Percentiles rank a stretch among this genome's conserved stretches.
These are phyloP conservation scores for Salarias fasciatus DNA, from an alignment of 2,797 vertebrate genomes.

Conservation along the genomic window DNA sequence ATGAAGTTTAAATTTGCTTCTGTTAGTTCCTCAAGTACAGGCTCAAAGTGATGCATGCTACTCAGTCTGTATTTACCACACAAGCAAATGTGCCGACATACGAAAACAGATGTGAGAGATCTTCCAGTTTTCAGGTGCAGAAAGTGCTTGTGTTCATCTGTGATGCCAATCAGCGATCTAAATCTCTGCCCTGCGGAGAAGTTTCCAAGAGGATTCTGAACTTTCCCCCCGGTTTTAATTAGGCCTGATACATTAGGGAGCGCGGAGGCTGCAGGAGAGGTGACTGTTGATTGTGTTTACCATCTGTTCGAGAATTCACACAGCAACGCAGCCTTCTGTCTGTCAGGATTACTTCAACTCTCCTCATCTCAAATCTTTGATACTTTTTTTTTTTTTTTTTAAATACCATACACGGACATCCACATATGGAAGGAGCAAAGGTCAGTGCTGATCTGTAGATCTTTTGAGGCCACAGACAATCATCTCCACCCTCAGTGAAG, in stretches of 20 bases:
- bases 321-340: constrained; percentile 31
- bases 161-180: constrained; percentile 15
- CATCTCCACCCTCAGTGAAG: not conserved
- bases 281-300: constrained; percentile 27
- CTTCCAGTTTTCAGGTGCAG: no score
- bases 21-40: no score
- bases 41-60: no score
- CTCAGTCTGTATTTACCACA: no score
- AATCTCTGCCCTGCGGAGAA: constrained; percentile 11
- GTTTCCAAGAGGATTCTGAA: constrained; percentile 13
- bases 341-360: constrained; percentile 31
- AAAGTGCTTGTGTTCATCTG: not conserved
- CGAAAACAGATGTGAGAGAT: no score
- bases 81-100: no score
- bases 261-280: not conserved
- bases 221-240: constrained; percentile 29
- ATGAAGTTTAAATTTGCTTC: no score
- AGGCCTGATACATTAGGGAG: constrained; percentile 17
- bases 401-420: not conserved
- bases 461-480: not conserved
- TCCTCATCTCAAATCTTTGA: constrained; percentile 10
- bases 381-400: not conserved
- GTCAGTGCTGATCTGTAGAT: not conserved
- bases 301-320: constrained; percentile 40
- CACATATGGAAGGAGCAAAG: constrained; percentile 9